Evolutionary conservation across 2,797 vertebrate genomes (phyloP).

Genomic region (Sebastiscus tertius): DNA sequence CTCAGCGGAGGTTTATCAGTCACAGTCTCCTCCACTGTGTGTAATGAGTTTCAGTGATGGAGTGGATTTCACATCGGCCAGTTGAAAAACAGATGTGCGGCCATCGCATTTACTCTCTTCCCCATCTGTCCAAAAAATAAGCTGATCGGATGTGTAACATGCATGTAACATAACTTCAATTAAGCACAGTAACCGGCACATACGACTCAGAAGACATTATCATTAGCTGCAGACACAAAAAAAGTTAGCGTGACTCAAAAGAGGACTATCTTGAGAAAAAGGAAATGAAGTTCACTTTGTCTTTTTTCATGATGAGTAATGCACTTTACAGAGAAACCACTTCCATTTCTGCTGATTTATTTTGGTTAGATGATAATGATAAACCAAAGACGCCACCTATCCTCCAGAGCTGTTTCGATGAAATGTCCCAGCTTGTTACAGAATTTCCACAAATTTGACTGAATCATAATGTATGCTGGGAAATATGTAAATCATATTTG

Average conservation of each 20-base stretch:
- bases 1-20: conserved; percentile 47
- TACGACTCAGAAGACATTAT: neutral
- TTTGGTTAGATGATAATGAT: conserved; percentile 5
- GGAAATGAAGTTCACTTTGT: conserved; percentile 7
- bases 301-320: conserved; percentile 14
- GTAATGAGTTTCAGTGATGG: conserved; percentile 37
- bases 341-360: conserved; percentile 27
- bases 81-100: conserved; percentile 48
- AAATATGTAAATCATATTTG: conserved; percentile 27
- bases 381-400: conserved; percentile 4
- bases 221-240: neutral
- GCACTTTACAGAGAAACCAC: neutral
- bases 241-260: neutral
- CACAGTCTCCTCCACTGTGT: conserved; percentile 31
- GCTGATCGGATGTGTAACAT: conserved; percentile 2
- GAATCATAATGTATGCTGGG: neutral
- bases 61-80: conserved; percentile 29
- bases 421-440: neutral
- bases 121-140: conserved; percentile 24
- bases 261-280: neutral
- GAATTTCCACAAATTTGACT: conserved; percentile 2
- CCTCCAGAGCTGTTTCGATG: neutral
- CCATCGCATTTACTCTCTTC: conserved; percentile 20
- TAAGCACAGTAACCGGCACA: neutral
- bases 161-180: neutral